phyloP scores from a whole-genome alignment of 1,140 invertebrate genomes.

The Caenorhabditis briggsae region DNA sequence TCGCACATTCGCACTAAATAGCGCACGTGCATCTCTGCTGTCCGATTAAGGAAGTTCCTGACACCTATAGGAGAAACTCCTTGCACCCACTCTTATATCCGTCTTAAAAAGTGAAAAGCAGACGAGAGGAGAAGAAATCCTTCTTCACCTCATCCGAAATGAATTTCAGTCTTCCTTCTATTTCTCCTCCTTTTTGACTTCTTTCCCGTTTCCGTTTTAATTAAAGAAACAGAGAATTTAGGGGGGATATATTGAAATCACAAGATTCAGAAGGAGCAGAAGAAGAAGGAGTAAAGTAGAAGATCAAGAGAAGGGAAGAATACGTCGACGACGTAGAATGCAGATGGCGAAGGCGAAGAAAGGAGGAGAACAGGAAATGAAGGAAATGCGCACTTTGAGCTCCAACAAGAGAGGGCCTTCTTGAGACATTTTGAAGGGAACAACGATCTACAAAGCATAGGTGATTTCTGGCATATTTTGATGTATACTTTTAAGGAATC shows the following conservation, averaged over 20 bases:
- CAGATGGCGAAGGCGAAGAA: too few species aligned
- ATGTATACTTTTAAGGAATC: too few species aligned
- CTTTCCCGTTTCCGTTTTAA: neutral
- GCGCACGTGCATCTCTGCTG: too few species aligned
- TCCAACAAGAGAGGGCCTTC: too few species aligned
- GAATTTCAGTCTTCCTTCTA: neutral
- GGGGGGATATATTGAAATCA: neutral
- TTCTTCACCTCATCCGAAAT: neutral
- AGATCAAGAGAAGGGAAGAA: slow-evolving; percentile 27
- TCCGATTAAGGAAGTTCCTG: too few species aligned
- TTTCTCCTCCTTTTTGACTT: neutral
- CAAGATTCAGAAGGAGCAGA: neutral
- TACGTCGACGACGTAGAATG: neutral
- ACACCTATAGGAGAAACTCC: neutral
- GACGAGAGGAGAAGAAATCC: neutral
- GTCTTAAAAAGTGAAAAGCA: neutral
- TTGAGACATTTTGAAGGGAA: slow-evolving; percentile 39
- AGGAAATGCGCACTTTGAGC: slow-evolving; percentile 30
- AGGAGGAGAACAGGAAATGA: slow-evolving; percentile 29
- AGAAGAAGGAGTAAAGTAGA: slow-evolving; percentile 5
- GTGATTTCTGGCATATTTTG: neutral
- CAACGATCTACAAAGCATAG: neutral
- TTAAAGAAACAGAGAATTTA: slow-evolving; percentile 13
- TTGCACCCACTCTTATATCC: neutral
- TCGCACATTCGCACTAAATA: too few species aligned